These are phyloP conservation scores for Enteromius argenteus DNA, from an alignment of 2,797 vertebrate genomes.

Conservation along the genomic window DNA sequence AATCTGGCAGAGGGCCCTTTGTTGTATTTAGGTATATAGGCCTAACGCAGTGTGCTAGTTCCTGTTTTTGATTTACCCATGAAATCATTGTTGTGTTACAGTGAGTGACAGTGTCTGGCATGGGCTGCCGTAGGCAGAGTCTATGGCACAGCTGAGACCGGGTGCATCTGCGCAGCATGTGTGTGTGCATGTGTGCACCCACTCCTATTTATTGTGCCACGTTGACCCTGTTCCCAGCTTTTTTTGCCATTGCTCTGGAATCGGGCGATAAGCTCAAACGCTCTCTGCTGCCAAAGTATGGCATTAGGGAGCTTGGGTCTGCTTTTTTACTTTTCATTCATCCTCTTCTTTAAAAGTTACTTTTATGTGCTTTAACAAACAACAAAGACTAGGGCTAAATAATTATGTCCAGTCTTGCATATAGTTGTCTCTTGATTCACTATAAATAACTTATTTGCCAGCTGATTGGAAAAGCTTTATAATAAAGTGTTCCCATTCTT, in stretches of 20 bases:
- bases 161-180: conserved; percentile 48
- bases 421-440: conserved; percentile 1
- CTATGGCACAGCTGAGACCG: conserved; percentile 52
- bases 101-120: conserved; percentile 50
- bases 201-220: conserved; percentile 41
- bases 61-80: conserved; percentile 11
- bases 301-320: conserved; percentile 5
- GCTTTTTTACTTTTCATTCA: conserved; percentile 16
- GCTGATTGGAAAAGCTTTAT: not conserved
- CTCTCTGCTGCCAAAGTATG: conserved; percentile 29
- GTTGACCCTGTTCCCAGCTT: conserved; percentile 53
- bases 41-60: not conserved
- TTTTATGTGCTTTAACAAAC: conserved; percentile 18
- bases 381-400: not conserved
- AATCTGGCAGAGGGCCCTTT: conserved; percentile 8
- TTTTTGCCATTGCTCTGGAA: conserved; percentile 55
- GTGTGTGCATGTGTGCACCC: conserved; percentile 24
- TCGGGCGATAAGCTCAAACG: conserved; percentile 56
- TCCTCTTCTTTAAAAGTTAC: conserved; percentile 20
- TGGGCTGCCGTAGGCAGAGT: conserved; percentile 42
- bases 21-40: not conserved
- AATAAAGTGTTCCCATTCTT: not conserved
- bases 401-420: not conserved
- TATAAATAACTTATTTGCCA: not conserved
- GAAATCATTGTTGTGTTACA: conserved; percentile 24